Evolutionary conservation across 2,113 vertebrate species (phyloP).

Genomic region (Phasianus colchicus): DNA sequence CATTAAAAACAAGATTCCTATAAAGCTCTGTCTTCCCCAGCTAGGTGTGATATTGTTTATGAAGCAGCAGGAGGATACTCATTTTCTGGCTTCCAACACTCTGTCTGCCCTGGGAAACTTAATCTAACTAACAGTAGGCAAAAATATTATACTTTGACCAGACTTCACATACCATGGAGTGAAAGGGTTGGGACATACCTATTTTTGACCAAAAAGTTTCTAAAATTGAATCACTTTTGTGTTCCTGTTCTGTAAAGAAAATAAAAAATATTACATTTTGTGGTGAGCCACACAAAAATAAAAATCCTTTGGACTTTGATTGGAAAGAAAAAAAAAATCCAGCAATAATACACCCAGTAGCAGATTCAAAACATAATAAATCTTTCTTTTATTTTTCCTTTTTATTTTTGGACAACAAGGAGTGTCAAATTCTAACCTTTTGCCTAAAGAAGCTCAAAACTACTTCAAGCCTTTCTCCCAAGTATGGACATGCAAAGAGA

Average conservation of each 20-base stretch:
- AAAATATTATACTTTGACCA: slow-evolving; percentile 77
- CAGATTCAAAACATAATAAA: slow-evolving; percentile 65
- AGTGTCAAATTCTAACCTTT: slow-evolving; percentile 32
- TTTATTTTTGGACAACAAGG: slow-evolving; percentile 17
- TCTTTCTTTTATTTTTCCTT: slow-evolving; percentile 11
- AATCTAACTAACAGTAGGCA: slow-evolving; percentile 81
- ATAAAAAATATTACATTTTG: slow-evolving; percentile 39
- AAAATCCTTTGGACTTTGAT: slow-evolving; percentile 1
- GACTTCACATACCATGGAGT: slow-evolving; percentile 75
- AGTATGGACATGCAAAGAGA: neutral
- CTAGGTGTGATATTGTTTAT: slow-evolving; percentile 81
- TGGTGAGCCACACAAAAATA: slow-evolving; percentile 42
- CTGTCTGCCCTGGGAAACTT: slow-evolving; percentile 76
- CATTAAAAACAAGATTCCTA: slow-evolving; percentile 33
- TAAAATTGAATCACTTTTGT: slow-evolving; percentile 69
- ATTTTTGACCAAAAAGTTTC: slow-evolving; percentile 77
- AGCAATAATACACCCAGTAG: slow-evolving; percentile 39
- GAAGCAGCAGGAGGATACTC: slow-evolving; percentile 66
- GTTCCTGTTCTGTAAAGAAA: slow-evolving; percentile 55
- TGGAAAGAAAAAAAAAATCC: slow-evolving; percentile 21
- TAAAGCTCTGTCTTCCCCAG: slow-evolving; percentile 53
- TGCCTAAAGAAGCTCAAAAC: neutral
- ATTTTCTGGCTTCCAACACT: slow-evolving; percentile 71
- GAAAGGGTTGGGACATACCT: slow-evolving; percentile 73
- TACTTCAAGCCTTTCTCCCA: neutral